phyloP scores from a whole-genome alignment of 2,797 vertebrate species.

The Monodelphis domestica region DNA sequence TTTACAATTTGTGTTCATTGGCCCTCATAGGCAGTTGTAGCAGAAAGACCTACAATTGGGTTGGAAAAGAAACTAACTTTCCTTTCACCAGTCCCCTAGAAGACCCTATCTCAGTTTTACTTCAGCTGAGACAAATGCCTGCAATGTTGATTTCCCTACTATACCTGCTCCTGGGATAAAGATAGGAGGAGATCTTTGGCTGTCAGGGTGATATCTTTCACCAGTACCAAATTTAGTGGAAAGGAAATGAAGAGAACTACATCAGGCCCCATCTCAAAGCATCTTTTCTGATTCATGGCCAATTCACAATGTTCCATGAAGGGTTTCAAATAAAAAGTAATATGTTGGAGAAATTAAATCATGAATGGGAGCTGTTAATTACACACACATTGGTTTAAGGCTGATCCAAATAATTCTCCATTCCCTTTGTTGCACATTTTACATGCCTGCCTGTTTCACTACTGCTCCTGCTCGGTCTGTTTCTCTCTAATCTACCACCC shows the following conservation, averaged over 20 bases:
- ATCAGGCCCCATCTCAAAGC: conserved; percentile 51
- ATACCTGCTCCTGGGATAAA: conserved; percentile 8
- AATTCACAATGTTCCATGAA: conserved; percentile 70
- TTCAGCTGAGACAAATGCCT: not conserved
- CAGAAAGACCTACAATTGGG: conserved; percentile 63
- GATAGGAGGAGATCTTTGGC: conserved; percentile 9
- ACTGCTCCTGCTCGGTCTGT: conserved; percentile 71
- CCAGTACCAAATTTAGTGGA: conserved; percentile 32
- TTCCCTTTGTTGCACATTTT: conserved; percentile 76
- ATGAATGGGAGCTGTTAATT: conserved; percentile 79
- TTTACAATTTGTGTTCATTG: conserved; percentile 67
- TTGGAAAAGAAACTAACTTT: conserved; percentile 42
- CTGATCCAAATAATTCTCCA: conserved; percentile 60
- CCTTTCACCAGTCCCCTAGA: conserved; percentile 43
- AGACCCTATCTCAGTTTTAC: conserved; percentile 16
- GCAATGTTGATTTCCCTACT: conserved; percentile 15
- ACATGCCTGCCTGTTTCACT: conserved; percentile 73
- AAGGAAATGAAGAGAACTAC: conserved; percentile 60
- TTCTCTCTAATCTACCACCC: conserved; percentile 74
- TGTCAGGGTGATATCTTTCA: conserved; percentile 11
- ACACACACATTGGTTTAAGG: conserved; percentile 78
- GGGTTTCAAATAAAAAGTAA: conserved; percentile 75
- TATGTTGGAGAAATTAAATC: conserved; percentile 79
- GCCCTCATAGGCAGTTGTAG: conserved; percentile 63
- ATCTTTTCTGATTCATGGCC: conserved; percentile 66